Evolutionary conservation across 2,113 vertebrate genomes (phyloP).

Genomic region (Ptyas mucosa): DNA sequence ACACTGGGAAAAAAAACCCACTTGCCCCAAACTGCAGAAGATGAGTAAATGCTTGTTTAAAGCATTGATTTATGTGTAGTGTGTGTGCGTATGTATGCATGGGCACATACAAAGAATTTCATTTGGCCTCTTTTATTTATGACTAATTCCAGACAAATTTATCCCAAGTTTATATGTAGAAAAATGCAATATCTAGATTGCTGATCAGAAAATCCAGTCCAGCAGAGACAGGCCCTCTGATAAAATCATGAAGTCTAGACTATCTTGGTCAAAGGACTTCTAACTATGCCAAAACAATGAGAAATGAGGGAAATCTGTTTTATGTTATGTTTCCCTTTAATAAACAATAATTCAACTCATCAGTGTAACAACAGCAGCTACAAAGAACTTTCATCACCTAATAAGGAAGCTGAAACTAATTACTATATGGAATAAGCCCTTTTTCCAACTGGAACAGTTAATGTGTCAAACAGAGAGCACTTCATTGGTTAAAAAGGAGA

Average conservation of each 20-base stretch:
- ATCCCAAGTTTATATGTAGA: background rate
- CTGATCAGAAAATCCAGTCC: slow-evolving; percentile 2
- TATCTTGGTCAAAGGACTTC: background rate
- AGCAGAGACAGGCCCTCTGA: slow-evolving; percentile 2
- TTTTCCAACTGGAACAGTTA: slow-evolving; percentile 1
- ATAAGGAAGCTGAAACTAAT: slow-evolving; percentile 6
- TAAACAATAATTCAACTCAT: slow-evolving; percentile 14
- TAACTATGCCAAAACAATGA: background rate
- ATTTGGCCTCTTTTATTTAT: background rate
- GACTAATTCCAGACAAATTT: slow-evolving; percentile 33
- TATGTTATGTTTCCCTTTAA: slow-evolving; percentile 26
- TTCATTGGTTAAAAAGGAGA: background rate
- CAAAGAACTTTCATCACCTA: slow-evolving; percentile 13
- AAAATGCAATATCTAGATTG: background rate
- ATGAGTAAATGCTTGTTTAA: slow-evolving; percentile 31
- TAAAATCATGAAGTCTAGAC: slow-evolving; percentile 24
- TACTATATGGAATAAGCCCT: background rate
- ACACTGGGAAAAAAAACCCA: background rate
- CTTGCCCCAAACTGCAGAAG: background rate
- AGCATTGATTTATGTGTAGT: slow-evolving; percentile 11
- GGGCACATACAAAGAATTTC: background rate
- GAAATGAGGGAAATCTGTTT: background rate
- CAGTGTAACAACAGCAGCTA: background rate
- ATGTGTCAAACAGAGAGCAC: background rate
- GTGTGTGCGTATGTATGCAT: background rate